Evolutionary conservation across 2,113 vertebrate genomes (phyloP), one percentile per base, ranked within the genome.

Genomic region (Rhinolophus sinicus): DNA sequence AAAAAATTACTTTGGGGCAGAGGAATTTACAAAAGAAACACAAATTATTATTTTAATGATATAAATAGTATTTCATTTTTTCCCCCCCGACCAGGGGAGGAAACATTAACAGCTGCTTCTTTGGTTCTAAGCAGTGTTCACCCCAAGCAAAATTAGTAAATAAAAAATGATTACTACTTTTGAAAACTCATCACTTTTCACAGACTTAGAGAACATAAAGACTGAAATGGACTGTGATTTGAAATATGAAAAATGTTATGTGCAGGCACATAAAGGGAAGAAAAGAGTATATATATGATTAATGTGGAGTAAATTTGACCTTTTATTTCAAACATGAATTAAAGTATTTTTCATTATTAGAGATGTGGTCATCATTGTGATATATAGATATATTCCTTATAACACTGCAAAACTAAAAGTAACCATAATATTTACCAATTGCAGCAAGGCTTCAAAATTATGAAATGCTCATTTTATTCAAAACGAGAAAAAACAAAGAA

Each of bases 271-370:
- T 5, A 70, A 85, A 52, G 38, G 8, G 35, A 85, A 84, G 26
- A 24, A 76, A 92, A 6, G 3, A 70, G 6, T 15, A 84, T 26
- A 38, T 16, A 58, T 30, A 21, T 30, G 54, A 94, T 83, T 44
- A 84, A 52, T 24, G n/a, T 10, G 35, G 11, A 95, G 0, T 70
- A 92, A 87, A 92, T 33, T 30, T 84, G 24, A 86, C 21, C 14
- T 85, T 70, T 80, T 30, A 62, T 47, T 93, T 93, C 82, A 95
- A 92, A 64, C 14, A 35, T 72, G 50, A 83, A 91, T 80, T 65
- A 72, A 92, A 76, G 44, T 84, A 50, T 15, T 77, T 73, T 90
- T 96, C 22, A 52, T 65, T 44, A 52, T 65, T 44, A 94, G 47
- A 92, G 22, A 76, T 44, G 16, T 86, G 54, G 30, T 76, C 60